A percentile compares a stretch with the other conserved stretches of the same genome.
Conservation (phyloP, 2,113 vertebrate genomes). For the Cryptomyrus ogoouensis region DNA sequence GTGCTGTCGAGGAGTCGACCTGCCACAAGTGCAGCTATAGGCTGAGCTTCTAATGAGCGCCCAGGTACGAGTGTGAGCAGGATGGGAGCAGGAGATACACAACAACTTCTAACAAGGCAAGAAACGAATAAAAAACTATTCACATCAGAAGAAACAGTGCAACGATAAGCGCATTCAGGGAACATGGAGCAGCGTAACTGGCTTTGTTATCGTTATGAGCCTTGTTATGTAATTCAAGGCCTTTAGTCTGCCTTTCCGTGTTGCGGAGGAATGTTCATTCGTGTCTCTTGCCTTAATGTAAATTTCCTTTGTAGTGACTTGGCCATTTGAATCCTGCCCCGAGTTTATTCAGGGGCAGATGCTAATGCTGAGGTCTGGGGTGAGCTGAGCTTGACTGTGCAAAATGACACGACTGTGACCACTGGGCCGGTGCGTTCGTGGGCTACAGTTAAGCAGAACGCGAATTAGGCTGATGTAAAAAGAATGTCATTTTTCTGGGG, state of each 20-base stretch:
- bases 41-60: background rate
- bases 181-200: background rate
- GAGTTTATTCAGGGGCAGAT: background rate
- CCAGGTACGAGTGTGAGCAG: background rate
- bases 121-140: background rate
- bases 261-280: background rate
- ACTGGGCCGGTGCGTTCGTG: background rate
- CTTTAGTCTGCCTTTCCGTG: background rate
- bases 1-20: background rate
- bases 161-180: background rate
- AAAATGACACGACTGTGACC: background rate
- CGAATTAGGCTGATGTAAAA: slow-evolving; percentile 2
- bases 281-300: background rate
- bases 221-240: background rate
- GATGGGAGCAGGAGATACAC: background rate
- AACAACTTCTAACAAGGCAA: background rate
- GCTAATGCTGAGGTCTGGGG: background rate
- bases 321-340: background rate
- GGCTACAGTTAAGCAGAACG: background rate
- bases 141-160: background rate
- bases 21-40: background rate
- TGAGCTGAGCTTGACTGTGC: background rate
- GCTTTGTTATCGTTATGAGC: background rate
- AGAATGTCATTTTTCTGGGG: background rate
- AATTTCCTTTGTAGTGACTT: background rate